Percentiles rank a stretch among this genome's conserved stretches.
These are phyloP conservation scores for Camelus dromedarius DNA, from an alignment of 2,113 vertebrate species.

Conservation along the genomic window DNA sequence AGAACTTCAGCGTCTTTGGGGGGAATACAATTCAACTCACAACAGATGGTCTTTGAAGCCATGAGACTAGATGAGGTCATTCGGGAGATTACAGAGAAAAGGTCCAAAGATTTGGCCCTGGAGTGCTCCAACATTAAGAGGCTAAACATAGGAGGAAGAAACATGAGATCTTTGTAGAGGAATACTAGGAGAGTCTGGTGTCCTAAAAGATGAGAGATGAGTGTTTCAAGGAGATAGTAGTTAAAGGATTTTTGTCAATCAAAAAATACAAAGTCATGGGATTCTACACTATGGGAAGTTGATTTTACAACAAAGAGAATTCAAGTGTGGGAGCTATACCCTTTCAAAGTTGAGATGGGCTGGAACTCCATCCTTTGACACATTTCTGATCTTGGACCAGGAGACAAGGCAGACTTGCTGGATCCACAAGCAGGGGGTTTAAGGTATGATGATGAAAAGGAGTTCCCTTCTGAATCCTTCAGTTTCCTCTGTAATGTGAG, in stretches of 20 bases:
- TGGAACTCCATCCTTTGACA: neutral
- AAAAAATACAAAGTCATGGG: neutral
- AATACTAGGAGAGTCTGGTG: neutral
- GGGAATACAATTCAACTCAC: neutral
- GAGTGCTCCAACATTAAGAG: neutral
- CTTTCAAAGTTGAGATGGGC: too few relatives aligned
- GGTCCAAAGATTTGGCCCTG: neutral
- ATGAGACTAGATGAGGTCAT: neutral
- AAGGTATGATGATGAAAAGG: neutral
- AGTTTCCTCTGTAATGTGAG: neutral
- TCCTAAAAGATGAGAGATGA: neutral
- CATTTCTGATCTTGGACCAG: neutral
- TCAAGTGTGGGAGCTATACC: neutral
- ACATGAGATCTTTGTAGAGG: neutral
- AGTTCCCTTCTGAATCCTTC: neutral
- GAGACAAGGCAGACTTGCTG: neutral
- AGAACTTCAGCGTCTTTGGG: neutral
- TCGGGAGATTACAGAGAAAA: neutral
- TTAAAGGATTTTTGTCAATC: neutral
- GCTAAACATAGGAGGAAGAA: neutral
- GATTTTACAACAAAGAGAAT: neutral
- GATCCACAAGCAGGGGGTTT: neutral
- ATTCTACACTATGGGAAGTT: neutral
- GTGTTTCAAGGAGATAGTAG: neutral
- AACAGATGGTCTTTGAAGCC: neutral